phyloP scores from a whole-genome alignment of 1,140 invertebrate genomes.

The Bombus sylvicola region DNA sequence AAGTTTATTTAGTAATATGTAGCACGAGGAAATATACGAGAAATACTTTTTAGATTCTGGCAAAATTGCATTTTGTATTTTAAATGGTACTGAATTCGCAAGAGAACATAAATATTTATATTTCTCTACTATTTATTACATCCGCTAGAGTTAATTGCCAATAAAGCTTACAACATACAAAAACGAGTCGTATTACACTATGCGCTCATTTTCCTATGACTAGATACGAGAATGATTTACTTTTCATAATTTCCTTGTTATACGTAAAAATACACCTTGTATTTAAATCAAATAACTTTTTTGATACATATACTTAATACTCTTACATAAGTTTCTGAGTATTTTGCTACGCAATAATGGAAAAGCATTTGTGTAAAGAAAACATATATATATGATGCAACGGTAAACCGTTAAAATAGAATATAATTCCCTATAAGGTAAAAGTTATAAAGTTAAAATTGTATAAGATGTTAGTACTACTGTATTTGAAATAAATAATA shows the following conservation, averaged over 20 bases:
- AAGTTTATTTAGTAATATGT: neutral
- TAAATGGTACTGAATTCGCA: neutral
- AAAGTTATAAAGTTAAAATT: neutral
- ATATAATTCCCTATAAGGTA: neutral
- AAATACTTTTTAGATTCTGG: neutral
- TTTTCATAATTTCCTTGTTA: neutral
- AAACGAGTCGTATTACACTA: neutral
- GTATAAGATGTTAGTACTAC: neutral
- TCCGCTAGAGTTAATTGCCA: neutral
- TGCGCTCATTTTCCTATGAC: neutral
- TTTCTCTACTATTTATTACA: neutral
- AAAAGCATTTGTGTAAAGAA: neutral
- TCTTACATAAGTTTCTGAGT: neutral
- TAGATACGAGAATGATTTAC: neutral
- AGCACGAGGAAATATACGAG: neutral
- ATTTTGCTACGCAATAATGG: neutral
- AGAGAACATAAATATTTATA: neutral
- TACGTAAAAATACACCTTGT: neutral
- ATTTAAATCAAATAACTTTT: neutral
- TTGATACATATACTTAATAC: neutral
- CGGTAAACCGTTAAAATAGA: neutral
- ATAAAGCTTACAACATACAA: neutral
- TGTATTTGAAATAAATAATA: no score
- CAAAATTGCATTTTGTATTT: neutral
- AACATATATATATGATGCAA: neutral